These are phyloP conservation scores for Andrena marginata DNA, from an alignment of 2,888 invertebrate species.

Conservation along the genomic window DNA sequence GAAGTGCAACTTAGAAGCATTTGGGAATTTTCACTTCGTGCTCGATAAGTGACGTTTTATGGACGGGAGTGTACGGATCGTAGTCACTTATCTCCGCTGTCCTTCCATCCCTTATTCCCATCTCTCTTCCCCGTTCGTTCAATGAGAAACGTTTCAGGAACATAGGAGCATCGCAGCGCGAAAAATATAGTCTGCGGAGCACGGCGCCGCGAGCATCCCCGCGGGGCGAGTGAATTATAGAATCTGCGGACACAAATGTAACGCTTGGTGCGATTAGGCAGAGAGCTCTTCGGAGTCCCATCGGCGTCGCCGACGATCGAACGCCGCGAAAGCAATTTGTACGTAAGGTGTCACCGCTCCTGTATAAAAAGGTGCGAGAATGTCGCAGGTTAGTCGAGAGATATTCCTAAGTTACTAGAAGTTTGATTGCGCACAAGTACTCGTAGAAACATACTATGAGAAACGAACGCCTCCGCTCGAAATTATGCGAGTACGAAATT, in stretches of 20 bases:
- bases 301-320: constrained; percentile 3
- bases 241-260: background rate
- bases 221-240: background rate
- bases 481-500: background rate
- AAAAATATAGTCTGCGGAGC: constrained; percentile 4
- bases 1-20: too few relatives aligned
- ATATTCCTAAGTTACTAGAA: background rate
- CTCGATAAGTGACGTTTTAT: too few relatives aligned
- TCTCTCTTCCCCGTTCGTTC: background rate
- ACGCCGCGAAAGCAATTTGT: constrained; percentile 7
- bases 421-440: background rate
- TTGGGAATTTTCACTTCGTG: too few relatives aligned
- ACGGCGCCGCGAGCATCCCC: background rate
- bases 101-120: background rate
- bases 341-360: constrained; percentile 1
- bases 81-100: background rate
- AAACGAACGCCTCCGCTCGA: background rate
- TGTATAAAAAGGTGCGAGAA: too few relatives aligned
- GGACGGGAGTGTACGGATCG: background rate
- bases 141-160: constrained; percentile 17
- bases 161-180: constrained; percentile 9
- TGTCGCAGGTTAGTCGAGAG: background rate
- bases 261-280: constrained; percentile 1
- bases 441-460: background rate
- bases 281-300: background rate